Percentiles rank a stretch among this genome's conserved stretches.
Evolutionary conservation across 2,113 vertebrate species (phyloP).

Genomic region (Sciurus niger): DNA sequence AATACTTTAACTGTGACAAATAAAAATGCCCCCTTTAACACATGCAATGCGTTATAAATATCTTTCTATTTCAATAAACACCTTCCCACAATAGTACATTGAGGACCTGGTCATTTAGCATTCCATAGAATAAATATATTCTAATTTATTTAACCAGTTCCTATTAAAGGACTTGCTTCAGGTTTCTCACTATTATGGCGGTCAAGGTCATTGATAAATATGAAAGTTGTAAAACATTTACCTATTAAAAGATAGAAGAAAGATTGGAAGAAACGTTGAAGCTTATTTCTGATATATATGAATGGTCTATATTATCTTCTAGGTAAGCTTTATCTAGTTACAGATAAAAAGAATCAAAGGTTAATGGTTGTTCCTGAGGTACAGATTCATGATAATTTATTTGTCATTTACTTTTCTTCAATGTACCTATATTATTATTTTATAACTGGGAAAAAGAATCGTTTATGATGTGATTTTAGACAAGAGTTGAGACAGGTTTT

Average conservation of each 20-base stretch:
- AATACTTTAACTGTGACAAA: background rate
- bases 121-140: background rate
- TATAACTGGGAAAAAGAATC: background rate
- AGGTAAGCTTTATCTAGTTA: background rate
- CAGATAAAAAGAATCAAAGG: background rate
- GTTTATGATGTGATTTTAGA: background rate
- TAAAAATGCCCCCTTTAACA: background rate
- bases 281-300: background rate
- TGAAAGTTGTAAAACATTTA: background rate
- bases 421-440: background rate
- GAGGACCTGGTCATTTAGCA: background rate
- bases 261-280: background rate
- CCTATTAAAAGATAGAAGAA: slow-evolving; percentile 3
- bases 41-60: background rate
- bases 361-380: background rate
- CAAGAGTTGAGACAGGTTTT: background rate
- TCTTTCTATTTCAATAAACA: background rate
- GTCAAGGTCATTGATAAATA: background rate
- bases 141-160: background rate
- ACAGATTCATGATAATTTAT: background rate
- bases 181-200: background rate
- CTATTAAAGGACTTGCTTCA: background rate
- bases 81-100: background rate
- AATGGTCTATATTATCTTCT: background rate
- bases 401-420: background rate